Evolutionary conservation across 2,888 invertebrate species (phyloP).

Genomic region (Rhyacophila evoluta): DNA sequence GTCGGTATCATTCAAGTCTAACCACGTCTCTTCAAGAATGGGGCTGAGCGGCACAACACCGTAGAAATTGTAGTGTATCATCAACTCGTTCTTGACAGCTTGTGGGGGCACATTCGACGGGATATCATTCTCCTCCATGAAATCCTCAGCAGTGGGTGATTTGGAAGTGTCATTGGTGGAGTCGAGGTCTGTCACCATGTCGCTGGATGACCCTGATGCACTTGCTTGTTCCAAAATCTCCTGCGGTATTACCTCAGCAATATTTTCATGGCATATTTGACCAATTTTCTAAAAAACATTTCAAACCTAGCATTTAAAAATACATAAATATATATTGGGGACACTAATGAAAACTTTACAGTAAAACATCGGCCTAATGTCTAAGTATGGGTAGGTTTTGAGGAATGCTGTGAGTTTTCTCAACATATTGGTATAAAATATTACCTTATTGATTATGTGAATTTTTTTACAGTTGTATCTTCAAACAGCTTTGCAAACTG

Average conservation of each 20-base stretch:
- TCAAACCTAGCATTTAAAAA: too few species aligned
- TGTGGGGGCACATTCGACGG: constrained; percentile 52
- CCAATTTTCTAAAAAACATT: constrained; percentile 46
- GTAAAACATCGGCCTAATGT: too few species aligned
- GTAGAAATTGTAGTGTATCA: constrained; percentile 69
- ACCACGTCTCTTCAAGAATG: constrained; percentile 70
- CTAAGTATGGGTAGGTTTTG: too few species aligned
- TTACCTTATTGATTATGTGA: too few species aligned
- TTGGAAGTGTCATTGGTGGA: constrained; percentile 59
- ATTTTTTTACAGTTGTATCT: too few species aligned
- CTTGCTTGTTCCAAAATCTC: neutral
- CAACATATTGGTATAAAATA: too few species aligned
- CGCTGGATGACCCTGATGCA: neutral
- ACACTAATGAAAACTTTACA: too few species aligned
- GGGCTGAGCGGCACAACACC: constrained; percentile 71
- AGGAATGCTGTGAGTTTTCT: too few species aligned
- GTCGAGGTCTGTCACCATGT: neutral
- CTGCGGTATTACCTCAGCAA: neutral
- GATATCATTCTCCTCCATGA: neutral
- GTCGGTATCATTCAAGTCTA: constrained; percentile 55
- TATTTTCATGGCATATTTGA: constrained; percentile 47
- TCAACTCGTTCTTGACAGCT: constrained; percentile 57
- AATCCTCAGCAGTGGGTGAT: constrained; percentile 58
- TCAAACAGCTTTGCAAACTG: too few species aligned
- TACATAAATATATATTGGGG: too few species aligned